A percentile compares a stretch with the other conserved stretches of the same genome.
phyloP scores from a whole-genome alignment of 2,888 invertebrate genomes.

The Diarsia dahlii region DNA sequence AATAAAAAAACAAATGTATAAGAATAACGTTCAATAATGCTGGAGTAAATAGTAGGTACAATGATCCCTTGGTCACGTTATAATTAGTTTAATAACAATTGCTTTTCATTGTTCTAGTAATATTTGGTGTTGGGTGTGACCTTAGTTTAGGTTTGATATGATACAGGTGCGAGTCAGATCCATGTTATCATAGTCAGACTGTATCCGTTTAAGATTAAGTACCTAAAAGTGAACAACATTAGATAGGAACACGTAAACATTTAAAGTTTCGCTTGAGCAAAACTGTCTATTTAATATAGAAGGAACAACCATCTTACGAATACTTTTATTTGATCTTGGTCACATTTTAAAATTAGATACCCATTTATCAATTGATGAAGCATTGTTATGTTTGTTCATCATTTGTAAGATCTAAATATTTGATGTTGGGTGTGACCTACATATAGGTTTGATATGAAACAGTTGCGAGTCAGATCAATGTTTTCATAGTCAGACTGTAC shows the following conservation, averaged over 20 bases:
- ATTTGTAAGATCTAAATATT: neutral
- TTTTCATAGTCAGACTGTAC: conserved; percentile 3
- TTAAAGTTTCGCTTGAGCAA: neutral
- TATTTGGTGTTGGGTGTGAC: neutral
- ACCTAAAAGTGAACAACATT: neutral
- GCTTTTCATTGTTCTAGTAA: neutral
- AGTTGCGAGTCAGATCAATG: neutral
- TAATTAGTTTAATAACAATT: neutral
- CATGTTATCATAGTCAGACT: conserved; percentile 1
- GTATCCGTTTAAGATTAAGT: neutral
- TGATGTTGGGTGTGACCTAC: neutral
- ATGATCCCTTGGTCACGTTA: neutral
- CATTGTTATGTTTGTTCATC: neutral
- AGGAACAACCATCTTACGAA: neutral
- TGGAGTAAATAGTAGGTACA: neutral
- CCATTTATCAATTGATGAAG: neutral
- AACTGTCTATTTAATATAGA: neutral
- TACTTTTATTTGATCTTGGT: neutral
- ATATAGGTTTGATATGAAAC: neutral
- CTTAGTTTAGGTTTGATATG: neutral
- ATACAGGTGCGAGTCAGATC: neutral
- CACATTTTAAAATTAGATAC: neutral
- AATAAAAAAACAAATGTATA: neutral
- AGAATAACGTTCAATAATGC: neutral
- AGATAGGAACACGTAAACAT: neutral